A percentile compares a stretch with the other conserved stretches of the same genome.
These are phyloP conservation scores for Pteromalus puparum DNA, from an alignment of 1,140 invertebrate species.

Conservation along the genomic window DNA sequence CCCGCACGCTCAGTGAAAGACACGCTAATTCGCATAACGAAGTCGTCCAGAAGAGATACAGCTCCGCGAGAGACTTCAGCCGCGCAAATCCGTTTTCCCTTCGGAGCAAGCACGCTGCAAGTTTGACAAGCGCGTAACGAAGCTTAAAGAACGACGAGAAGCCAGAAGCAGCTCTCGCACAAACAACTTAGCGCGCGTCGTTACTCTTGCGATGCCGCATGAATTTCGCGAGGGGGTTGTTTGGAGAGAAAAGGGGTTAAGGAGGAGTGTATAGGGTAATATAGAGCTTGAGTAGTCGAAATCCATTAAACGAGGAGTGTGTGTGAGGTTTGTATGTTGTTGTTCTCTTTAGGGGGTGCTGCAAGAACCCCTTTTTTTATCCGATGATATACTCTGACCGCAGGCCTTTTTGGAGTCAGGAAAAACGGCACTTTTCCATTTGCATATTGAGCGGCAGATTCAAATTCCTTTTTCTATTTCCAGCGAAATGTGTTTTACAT, in stretches of 20 bases:
- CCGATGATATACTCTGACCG: neutral
- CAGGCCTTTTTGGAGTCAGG: too few relatives aligned
- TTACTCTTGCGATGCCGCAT: slow-evolving; percentile 53
- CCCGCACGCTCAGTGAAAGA: neutral
- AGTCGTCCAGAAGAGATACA: neutral
- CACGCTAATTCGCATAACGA: neutral
- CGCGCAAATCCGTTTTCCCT: neutral
- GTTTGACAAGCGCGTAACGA: slow-evolving; percentile 17
- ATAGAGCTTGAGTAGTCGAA: slow-evolving; percentile 54
- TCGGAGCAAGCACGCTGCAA: too few relatives aligned
- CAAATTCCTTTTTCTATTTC: neutral
- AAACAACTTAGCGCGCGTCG: neutral
- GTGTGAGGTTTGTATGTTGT: neutral
- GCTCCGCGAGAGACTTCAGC: neutral
- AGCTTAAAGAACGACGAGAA: slow-evolving; percentile 5
- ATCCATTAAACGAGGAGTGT: slow-evolving; percentile 56
- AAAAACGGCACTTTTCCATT: neutral
- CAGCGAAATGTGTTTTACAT: neutral
- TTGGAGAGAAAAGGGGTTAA: neutral
- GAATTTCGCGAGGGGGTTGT: slow-evolving; percentile 47
- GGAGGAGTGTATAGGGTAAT: neutral
- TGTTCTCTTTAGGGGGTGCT: neutral
- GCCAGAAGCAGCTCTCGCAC: too few relatives aligned
- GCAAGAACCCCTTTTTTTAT: neutral
- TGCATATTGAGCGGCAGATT: slow-evolving; percentile 1